phyloP scores from a whole-genome alignment of 1,140 invertebrate genomes.

The Pteromalus puparum region DNA sequence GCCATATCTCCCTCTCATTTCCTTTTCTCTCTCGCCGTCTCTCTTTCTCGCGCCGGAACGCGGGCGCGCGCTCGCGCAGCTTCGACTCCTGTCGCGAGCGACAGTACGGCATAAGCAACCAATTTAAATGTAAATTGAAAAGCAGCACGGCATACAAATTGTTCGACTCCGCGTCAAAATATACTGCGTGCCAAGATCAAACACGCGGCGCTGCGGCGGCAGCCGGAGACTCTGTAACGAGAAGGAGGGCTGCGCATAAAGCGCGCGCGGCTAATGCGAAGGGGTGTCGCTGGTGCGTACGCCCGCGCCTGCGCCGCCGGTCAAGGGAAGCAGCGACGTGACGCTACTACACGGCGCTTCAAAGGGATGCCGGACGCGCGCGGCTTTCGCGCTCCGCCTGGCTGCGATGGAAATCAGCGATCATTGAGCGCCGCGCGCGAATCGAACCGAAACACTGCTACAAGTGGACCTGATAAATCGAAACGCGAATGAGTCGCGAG shows the following conservation, averaged over 20 bases:
- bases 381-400: not conserved
- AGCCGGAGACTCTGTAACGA: slow-evolving; percentile 51
- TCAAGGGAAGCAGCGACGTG: slow-evolving; percentile 2
- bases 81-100: slow-evolving; percentile 74
- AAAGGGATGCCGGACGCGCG: slow-evolving; percentile 9
- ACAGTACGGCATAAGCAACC: slow-evolving; percentile 76
- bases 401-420: not conserved
- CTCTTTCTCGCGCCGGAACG: slow-evolving; percentile 48
- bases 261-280: not conserved
- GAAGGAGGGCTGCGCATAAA: slow-evolving; percentile 32
- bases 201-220: slow-evolving; percentile 68
- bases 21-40: slow-evolving; percentile 21
- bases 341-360: not conserved
- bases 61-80: slow-evolving; percentile 41
- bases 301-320: not conserved
- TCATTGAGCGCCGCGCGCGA: not conserved
- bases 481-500: no score
- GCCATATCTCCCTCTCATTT: slow-evolving; percentile 1
- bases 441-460: not conserved
- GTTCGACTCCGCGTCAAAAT: slow-evolving; percentile 76
- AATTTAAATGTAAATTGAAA: slow-evolving; percentile 78
- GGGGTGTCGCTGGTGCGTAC: not conserved
- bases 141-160: slow-evolving; percentile 76
- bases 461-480: no score
- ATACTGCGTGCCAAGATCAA: slow-evolving; percentile 75